Evolutionary conservation across 2,113 vertebrate genomes (phyloP), one percentile per base, ranked within the genome.

Genomic region (Acrocephalus kingi): DNA sequence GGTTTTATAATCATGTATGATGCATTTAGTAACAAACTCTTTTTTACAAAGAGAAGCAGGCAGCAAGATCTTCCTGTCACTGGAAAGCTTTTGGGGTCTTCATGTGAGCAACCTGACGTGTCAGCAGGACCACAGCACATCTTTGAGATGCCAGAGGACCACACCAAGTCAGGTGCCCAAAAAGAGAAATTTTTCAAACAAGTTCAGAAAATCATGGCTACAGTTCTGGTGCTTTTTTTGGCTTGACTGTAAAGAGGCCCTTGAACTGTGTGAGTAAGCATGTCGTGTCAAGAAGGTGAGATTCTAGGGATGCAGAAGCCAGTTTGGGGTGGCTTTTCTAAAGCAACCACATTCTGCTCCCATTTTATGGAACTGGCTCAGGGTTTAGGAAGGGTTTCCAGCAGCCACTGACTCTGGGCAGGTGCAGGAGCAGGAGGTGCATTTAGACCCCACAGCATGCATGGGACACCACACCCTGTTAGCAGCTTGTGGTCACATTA

Each of bases 391-490:
- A 61, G 15, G 4, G 4, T 39, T 81, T 81, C 30, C 61, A 87
- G 37, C 23, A 87, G 43, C 27, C 24, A 2, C 23, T 30, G n/a
- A 7, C 15, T 39, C 14, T 21, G 54, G 30, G 61, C 39, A 88
- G 69, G 25, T 11, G 48, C 78, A 88, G 48, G 51, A 64, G 41
- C 27, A 46, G 52, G 58, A 83, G 39, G 8, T 73, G 49, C 30
- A 63, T 33, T 20, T 30, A 23, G 52, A 13, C 24, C 30, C 30
- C 3, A 6, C 69, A 49, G 52, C 3, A 0, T 11, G 2, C 21
- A 15, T 2, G 9, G 64, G 61, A 30, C 51, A 35, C 66, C 8
- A 14, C 48, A 31, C 1, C 68, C 46, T 11, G 1, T 33, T 23
- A 74, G 35, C 39, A 59, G 54, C 19, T 10, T 9, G 7, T 45